Conservation (phyloP, 2,113 vertebrate genomes). For the Corvus moneduloides region DNA sequence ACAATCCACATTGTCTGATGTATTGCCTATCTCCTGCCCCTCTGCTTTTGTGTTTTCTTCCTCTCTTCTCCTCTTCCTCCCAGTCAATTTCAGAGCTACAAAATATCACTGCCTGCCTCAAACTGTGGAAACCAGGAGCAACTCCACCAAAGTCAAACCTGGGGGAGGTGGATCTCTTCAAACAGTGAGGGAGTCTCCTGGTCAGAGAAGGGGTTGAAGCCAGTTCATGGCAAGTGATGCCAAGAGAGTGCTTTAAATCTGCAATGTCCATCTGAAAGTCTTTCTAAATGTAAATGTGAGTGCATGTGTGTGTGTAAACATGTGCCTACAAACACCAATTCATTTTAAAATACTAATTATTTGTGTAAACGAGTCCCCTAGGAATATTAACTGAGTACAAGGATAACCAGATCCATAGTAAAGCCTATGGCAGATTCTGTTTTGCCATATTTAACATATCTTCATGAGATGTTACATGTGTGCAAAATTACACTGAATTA, state of each 20-base stretch:
- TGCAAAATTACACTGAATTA: background rate
- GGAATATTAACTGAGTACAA: background rate
- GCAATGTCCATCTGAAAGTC: background rate
- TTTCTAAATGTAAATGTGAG: background rate
- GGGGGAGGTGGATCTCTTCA: background rate
- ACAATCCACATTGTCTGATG: background rate
- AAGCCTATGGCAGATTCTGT: background rate
- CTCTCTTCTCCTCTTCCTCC: background rate
- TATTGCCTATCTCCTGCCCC: background rate
- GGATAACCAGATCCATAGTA: background rate
- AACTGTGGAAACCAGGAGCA: background rate
- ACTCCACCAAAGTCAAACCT: background rate
- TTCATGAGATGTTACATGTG: background rate
- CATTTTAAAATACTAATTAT: background rate
- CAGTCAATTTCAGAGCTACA: background rate
- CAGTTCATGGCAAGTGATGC: background rate
- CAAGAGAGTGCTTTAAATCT: background rate
- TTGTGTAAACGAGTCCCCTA: background rate
- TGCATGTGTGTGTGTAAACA: background rate
- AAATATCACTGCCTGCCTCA: background rate
- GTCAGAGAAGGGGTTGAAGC: background rate
- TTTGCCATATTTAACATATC: background rate
- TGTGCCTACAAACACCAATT: accelerated
- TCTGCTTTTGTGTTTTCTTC: background rate
- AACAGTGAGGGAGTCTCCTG: accelerated